Base-by-base conservation (phyloP, 1,140 invertebrate genomes). In the Drosophila ficusphila region DNA sequence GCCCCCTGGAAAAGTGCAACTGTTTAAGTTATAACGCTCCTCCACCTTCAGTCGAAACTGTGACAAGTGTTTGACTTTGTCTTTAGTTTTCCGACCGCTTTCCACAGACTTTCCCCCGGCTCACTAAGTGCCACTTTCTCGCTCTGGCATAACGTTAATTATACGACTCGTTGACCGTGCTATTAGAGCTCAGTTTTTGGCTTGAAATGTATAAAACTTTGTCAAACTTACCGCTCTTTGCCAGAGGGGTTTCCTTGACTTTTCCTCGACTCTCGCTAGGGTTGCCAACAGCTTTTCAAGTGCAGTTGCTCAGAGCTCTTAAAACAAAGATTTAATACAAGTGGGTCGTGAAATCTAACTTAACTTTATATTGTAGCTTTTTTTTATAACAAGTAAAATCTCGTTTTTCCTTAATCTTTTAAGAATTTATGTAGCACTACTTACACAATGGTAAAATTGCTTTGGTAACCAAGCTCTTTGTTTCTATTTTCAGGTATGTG, bases 81-180 rank as follows among this genome's bases (percentile, higher is more conserved):
- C 83, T 81, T 70, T 71, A 65, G 76, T 76, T 86, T 76, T 76
- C 57, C 67, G 61, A 14, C 25, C 33, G 31, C 49, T 31, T 25
- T 23, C 60, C 46, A 8, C 48, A 27, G 12, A 19, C 49, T 46
- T 31, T 33, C n/a, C 48, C 29, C 19, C 27, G 53, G 23, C 60
- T 19, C 6, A 36, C 54, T 29, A 68, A 67, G 36, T 67, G 64
- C 16, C 25, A 58, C 73, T 72, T 51, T 48, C 39, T 61, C 58
- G 68, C 60, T 54, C 60, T 42, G 72, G 46, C 72, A 69, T 65
- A 61, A 65, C 82, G 74, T 85, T 85, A 85, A 85, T 86, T 85
- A 85, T 86, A 85, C 82, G 81, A 73, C 81, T 88, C 81, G 81
- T 86, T 85, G 81, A 81, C 81, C 81, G 81, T 70, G 81, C 81